phyloP scores from a whole-genome alignment of 64 coral and sea anemone genomes.

The Catalaphyllia jardinei region DNA sequence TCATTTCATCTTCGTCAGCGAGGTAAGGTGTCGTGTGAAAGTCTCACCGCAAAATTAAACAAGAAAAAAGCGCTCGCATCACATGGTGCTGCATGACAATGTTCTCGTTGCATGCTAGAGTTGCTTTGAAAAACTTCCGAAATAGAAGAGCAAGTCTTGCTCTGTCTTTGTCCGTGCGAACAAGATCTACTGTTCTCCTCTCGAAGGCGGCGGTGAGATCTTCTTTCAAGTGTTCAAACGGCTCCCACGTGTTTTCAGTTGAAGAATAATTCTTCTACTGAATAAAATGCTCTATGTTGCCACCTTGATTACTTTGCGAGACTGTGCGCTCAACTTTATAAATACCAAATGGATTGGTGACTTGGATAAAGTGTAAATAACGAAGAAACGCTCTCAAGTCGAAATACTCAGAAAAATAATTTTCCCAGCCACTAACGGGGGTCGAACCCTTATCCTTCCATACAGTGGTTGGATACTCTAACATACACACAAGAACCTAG shows the following conservation, averaged over 20 bases:
- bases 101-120: constrained; percentile 20
- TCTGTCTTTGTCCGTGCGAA: constrained; percentile 36
- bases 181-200: background rate
- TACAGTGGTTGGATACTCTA: too few species aligned
- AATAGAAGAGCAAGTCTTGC: constrained; percentile 39
- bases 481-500: too few species aligned
- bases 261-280: constrained; percentile 8
- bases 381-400: too few species aligned
- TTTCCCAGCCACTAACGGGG: too few species aligned
- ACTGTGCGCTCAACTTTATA: too few species aligned
- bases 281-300: too few species aligned
- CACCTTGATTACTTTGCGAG: too few species aligned
- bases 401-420: too few species aligned
- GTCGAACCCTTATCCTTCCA: too few species aligned
- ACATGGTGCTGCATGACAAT: constrained; percentile 48
- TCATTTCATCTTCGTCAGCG: background rate
- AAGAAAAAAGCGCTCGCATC: constrained; percentile 34
- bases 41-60: constrained; percentile 15
- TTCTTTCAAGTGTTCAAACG: constrained; percentile 19
- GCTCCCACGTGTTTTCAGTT: constrained; percentile 51
- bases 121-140: constrained; percentile 25
- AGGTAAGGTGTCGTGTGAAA: background rate
- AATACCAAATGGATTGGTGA: too few species aligned
- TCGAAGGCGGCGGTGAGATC: constrained; percentile 37
- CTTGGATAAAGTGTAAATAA: too few species aligned